Conservation (phyloP, 2,113 vertebrate genomes). For the Rhegmatorhina hoffmannsi region DNA sequence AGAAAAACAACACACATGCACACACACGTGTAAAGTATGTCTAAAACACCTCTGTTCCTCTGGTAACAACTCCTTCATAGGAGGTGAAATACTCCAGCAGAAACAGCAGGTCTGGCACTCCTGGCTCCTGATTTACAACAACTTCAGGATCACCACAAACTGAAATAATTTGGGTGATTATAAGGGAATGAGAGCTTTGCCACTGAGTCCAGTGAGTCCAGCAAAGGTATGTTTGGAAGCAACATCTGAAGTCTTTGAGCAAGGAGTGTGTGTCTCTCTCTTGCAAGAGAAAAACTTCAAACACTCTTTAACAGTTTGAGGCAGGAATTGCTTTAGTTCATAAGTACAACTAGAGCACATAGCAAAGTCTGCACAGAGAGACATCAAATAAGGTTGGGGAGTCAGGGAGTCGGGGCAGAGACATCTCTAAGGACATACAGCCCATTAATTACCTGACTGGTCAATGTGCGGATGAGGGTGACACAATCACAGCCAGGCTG, state of each 20-base stretch:
- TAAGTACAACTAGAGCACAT: neutral
- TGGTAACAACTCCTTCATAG: neutral
- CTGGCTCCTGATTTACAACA: neutral
- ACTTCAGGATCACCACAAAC: neutral
- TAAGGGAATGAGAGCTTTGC: neutral
- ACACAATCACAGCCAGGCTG: neutral
- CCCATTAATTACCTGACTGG: neutral
- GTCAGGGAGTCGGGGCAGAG: neutral
- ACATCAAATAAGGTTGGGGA: neutral
- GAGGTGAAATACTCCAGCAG: neutral
- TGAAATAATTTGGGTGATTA: neutral
- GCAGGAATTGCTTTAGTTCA: neutral
- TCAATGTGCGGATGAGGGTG: rapidly evolving
- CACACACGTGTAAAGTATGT: neutral
- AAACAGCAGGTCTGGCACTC: neutral
- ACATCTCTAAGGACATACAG: neutral
- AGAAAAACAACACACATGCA: neutral
- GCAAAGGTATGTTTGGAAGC: neutral
- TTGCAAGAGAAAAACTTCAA: neutral
- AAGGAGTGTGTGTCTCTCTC: neutral
- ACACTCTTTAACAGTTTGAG: neutral
- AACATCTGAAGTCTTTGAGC: neutral
- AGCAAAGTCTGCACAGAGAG: neutral
- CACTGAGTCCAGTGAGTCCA: neutral
- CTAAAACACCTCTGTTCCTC: neutral